Evolutionary conservation across 2,888 invertebrate species (phyloP).

Genomic region (Hermodice carunculata): DNA sequence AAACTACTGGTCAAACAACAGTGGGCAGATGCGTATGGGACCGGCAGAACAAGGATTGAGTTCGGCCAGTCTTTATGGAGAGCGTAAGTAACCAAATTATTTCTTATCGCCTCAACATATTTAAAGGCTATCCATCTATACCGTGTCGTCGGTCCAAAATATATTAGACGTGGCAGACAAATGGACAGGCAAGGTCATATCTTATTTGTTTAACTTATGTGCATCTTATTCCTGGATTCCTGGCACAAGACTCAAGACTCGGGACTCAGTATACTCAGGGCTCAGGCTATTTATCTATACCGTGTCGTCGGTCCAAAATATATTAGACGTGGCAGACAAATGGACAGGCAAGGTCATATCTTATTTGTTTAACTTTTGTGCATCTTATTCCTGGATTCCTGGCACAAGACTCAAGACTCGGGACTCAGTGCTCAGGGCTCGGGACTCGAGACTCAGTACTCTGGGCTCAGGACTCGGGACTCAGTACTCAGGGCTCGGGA

Average conservation of each 20-base stretch:
- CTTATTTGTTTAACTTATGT: too few species aligned
- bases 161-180: background rate
- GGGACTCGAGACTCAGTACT: too few species aligned
- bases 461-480: too few species aligned
- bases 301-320: background rate
- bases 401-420: too few species aligned
- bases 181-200: background rate
- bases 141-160: background rate
- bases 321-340: background rate
- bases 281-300: background rate
- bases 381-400: too few species aligned
- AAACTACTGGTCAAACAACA: constrained; percentile 8
- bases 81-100: background rate
- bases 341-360: background rate
- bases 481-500: too few species aligned
- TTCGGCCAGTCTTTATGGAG: constrained; percentile 15
- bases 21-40: constrained; percentile 4
- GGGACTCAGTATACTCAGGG: too few species aligned
- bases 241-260: too few species aligned
- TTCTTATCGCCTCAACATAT: background rate
- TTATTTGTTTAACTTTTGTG: too few species aligned
- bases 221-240: too few species aligned
- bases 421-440: too few species aligned
- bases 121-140: background rate
- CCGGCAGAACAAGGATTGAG: constrained; percentile 1